Percentiles rank a stretch among this genome's conserved stretches.
Conservation (phyloP, 1,140 invertebrate species). For the Nomia melanderi region DNA sequence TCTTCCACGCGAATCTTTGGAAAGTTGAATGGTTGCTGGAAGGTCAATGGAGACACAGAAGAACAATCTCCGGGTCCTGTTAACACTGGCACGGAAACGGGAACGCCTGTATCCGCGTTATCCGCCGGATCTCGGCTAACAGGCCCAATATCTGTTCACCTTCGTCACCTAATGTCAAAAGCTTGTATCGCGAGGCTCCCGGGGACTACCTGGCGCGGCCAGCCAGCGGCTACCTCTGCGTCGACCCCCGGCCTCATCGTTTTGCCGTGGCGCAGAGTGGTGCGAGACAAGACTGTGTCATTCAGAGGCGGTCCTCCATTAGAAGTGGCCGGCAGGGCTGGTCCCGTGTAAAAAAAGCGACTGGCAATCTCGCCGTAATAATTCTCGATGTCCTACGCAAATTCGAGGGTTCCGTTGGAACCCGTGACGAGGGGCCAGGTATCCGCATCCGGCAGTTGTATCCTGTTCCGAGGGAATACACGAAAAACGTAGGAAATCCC, state of each 20-base stretch:
- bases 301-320: slow-evolving; percentile 43
- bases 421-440: slow-evolving; percentile 31
- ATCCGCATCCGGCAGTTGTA: slow-evolving; percentile 29
- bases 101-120: slow-evolving; percentile 49
- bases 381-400: slow-evolving; percentile 56
- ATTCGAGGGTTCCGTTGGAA: slow-evolving; percentile 40
- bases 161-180: slow-evolving; percentile 59
- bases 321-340: slow-evolving; percentile 15
- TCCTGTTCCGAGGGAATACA: too few relatives aligned
- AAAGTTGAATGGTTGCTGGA: not conserved
- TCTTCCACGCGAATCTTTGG: not conserved
- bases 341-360: not conserved
- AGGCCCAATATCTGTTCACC: slow-evolving; percentile 47
- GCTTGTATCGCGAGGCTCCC: slow-evolving; percentile 45
- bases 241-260: not conserved
- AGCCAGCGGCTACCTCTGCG: not conserved
- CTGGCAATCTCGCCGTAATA: slow-evolving; percentile 28
- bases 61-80: slow-evolving; percentile 38
- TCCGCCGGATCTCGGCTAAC: slow-evolving; percentile 43
- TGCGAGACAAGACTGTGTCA: slow-evolving; percentile 17
- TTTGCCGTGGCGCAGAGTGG: not conserved
- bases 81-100: slow-evolving; percentile 44
- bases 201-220: slow-evolving; percentile 41
- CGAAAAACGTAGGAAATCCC: not conserved
- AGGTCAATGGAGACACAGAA: not conserved